These are phyloP conservation scores for Drosophila parabipectinata DNA, from an alignment of 1,140 invertebrate species.

Conservation along the genomic window DNA sequence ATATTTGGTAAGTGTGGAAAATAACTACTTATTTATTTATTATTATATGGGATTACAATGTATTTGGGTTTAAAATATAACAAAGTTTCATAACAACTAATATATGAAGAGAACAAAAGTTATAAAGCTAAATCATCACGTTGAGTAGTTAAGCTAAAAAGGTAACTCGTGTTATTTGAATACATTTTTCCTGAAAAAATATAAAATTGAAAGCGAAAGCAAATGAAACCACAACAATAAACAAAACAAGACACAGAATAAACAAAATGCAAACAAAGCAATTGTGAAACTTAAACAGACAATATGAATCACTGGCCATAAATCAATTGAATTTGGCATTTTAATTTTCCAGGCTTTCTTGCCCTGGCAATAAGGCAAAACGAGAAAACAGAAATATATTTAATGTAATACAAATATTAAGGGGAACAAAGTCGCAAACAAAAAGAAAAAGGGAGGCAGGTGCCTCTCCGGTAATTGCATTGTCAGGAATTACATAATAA, in stretches of 20 bases:
- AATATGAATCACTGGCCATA: conserved; percentile 59
- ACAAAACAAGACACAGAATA: conserved; percentile 22
- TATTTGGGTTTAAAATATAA: neutral
- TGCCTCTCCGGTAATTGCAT: neutral
- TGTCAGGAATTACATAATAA: conserved; percentile 22
- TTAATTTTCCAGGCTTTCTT: conserved; percentile 53
- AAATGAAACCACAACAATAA: conserved; percentile 21
- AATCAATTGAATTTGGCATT: conserved; percentile 75
- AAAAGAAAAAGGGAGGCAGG: neutral
- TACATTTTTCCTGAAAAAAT: neutral
- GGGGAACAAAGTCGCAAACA: conserved; percentile 2
- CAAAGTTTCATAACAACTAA: too few species aligned
- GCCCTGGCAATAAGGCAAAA: neutral
- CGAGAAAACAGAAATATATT: conserved; percentile 30
- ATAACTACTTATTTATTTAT: neutral
- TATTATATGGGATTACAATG: neutral
- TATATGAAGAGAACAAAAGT: too few species aligned
- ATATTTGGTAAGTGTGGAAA: conserved; percentile 32
- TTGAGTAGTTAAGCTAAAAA: too few species aligned
- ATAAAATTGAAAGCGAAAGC: conserved; percentile 28
- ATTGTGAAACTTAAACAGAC: conserved; percentile 50
- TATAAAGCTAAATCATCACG: too few species aligned
- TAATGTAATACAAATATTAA: conserved; percentile 20
- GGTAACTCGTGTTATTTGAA: neutral
- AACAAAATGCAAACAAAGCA: conserved; percentile 32